Evolutionary conservation across 2,888 invertebrate genomes (phyloP).

Genomic region (Hirudinaria manillensis): DNA sequence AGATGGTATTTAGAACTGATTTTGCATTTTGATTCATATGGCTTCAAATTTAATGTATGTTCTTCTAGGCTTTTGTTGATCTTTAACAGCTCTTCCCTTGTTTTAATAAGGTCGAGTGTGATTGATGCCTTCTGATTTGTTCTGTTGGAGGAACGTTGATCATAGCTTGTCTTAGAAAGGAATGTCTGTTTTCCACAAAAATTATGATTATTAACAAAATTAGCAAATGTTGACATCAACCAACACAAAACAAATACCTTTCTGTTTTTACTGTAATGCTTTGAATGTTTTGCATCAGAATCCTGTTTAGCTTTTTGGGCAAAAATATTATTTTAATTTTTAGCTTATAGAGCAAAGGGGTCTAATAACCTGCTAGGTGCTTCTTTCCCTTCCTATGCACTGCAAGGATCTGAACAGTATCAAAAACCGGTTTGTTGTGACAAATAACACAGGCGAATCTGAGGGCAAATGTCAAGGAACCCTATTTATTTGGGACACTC

Average conservation of each 20-base stretch:
- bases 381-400: constrained; percentile 21
- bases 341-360: background rate
- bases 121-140: background rate
- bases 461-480: background rate
- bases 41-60: constrained; percentile 8
- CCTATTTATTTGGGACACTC: too few species aligned
- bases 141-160: background rate
- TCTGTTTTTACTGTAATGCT: too few species aligned
- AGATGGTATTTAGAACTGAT: background rate
- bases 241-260: too few species aligned
- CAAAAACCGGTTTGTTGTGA: constrained; percentile 12
- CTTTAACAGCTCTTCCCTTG: background rate
- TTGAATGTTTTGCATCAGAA: too few species aligned
- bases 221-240: too few species aligned
- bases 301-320: too few species aligned
- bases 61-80: background rate
- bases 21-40: constrained; percentile 9
- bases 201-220: too few species aligned
- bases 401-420: constrained; percentile 9
- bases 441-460: constrained; percentile 17
- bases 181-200: too few species aligned
- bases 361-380: background rate
- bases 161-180: background rate
- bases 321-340: background rate
- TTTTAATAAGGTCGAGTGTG: background rate